Evolutionary conservation across 37 sponge, comb jelly and placozoan genomes (phyloP).

Genomic region (Spongilla lacustris): DNA sequence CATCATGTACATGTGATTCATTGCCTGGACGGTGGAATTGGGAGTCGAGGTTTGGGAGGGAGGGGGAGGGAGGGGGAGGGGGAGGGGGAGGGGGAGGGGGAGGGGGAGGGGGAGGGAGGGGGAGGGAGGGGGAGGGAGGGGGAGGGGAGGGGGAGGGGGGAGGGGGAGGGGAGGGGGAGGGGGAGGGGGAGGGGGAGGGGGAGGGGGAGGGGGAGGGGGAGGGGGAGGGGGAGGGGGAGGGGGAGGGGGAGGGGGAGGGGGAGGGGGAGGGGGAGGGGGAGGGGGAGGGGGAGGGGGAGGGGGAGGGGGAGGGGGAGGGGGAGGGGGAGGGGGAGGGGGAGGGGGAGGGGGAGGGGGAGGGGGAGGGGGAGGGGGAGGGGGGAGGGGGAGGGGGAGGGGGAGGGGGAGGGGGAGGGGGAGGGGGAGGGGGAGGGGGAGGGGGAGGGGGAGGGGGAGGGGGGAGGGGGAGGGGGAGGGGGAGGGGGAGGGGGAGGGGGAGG

Average conservation of each 20-base stretch:
- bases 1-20: too few relatives aligned
- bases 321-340: slow-evolving; percentile 9
- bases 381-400: not conserved
- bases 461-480: not conserved
- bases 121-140: too few relatives aligned
- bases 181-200: too few relatives aligned
- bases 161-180: too few relatives aligned
- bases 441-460: not conserved
- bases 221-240: too few relatives aligned
- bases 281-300: not conserved
- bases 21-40: too few relatives aligned
- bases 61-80: too few relatives aligned
- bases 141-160: too few relatives aligned
- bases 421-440: not conserved
- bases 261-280: slow-evolving; percentile 2
- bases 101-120: too few relatives aligned
- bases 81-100: too few relatives aligned
- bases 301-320: slow-evolving; percentile 4
- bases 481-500: not conserved
- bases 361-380: not conserved
- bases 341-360: slow-evolving; percentile 9
- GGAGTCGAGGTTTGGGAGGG: too few relatives aligned
- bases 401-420: not conserved
- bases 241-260: not conserved
- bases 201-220: too few relatives aligned